Base-by-base conservation (phyloP, 1,140 invertebrate species). In the Pseudomyrmex concolor region DNA sequence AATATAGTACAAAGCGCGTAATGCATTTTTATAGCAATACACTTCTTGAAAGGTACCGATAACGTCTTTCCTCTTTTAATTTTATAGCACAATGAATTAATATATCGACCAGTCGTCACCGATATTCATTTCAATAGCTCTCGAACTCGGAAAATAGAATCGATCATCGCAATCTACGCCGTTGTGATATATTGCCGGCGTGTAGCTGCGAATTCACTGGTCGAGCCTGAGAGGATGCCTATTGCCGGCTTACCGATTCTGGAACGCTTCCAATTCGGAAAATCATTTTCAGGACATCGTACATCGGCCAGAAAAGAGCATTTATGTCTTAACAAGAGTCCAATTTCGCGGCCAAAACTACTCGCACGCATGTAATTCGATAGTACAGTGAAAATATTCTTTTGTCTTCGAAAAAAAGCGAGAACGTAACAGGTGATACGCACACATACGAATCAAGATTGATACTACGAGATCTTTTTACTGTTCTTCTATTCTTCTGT, bases 221-320 rank as follows among this genome's bases (percentile, higher is more conserved):
- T 55, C 50, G 62, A 66, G 51, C 55, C 68, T 34, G 66, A 72
- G 77, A 67, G 77, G 55, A 86, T 86, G 66, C 57, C 70, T 70
- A 64, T 72, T 45, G 64, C 74, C 66, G 63, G 55, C 67, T 84
- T 80, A 68, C 64, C 76, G 67, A 86, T 82, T 82, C 78, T 86
- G 86, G 86, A 84, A 72, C 51, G 66, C 25, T 70, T 86, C 86
- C 85, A 86, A 83, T 84, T 88, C 67, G 72, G 68, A 74, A 82
- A 84, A 88, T 88, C 67, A 86, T 88, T 86, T 77, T 48, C 70
- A 63, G 68, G 64, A 82, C 62, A 70, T 34, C 71, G 64, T 55
- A 34, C 62, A 17, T 45, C 17, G 70, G 17, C 15, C 50, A n/a
- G 78, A 59, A 63, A 83, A 67, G 45, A 67, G 82, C 59, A 63